Evolutionary conservation across 2,888 invertebrate genomes (phyloP).

Genomic region (Eurytoma adleriae): DNA sequence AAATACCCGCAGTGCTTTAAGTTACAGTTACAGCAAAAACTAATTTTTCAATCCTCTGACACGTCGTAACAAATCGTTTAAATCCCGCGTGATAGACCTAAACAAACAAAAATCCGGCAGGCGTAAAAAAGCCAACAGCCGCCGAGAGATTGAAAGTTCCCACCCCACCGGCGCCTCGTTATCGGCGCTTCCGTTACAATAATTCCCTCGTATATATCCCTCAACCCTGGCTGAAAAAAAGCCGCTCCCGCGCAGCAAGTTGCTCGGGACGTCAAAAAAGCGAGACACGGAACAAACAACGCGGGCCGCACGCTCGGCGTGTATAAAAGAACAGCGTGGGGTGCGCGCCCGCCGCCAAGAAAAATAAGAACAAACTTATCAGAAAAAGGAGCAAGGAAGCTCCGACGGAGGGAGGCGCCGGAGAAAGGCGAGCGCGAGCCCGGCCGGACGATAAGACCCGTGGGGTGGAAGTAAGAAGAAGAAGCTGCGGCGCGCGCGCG

Average conservation of each 20-base stretch:
- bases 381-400: constrained; percentile 21
- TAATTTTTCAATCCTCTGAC: too few species aligned
- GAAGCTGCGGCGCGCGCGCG: constrained; percentile 66
- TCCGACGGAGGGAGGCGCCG: background rate
- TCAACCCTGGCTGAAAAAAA: background rate
- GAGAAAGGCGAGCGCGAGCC: background rate
- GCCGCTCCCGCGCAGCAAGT: constrained; percentile 7
- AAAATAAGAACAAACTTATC: constrained; percentile 54
- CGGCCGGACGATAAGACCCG: constrained; percentile 27
- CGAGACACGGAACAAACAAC: constrained; percentile 22
- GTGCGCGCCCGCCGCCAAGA: constrained; percentile 32
- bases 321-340: constrained; percentile 40
- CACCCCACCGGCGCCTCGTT: constrained; percentile 20
- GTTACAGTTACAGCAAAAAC: too few species aligned
- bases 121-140: background rate
- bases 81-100: constrained; percentile 23
- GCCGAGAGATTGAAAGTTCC: constrained; percentile 14
- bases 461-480: constrained; percentile 52
- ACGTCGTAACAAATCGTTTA: constrained; percentile 22
- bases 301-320: background rate
- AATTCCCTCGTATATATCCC: constrained; percentile 9
- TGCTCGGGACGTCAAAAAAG: constrained; percentile 33
- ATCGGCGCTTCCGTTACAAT: constrained; percentile 44
- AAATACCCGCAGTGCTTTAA: too few species aligned
- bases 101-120: background rate